Percentiles rank a stretch among this genome's conserved stretches.
Conservation (phyloP, 2,113 vertebrate species). For the Mixornis gularis region DNA sequence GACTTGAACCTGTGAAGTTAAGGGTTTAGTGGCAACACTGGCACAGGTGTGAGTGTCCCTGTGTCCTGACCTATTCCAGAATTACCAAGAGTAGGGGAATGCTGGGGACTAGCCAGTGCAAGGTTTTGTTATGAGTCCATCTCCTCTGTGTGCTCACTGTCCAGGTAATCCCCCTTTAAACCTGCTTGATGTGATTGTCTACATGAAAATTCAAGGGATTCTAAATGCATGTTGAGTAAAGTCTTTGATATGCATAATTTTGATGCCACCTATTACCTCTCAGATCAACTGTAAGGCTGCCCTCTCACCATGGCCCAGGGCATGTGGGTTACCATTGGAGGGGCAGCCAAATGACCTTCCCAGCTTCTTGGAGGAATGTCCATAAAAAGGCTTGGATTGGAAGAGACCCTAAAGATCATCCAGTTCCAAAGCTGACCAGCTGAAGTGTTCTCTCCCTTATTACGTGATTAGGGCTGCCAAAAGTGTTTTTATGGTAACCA, state of each 20-base stretch:
- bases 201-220: background rate
- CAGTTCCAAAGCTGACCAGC: background rate
- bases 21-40: background rate
- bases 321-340: background rate
- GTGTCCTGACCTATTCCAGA: background rate
- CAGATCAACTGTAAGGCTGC: background rate
- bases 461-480: background rate
- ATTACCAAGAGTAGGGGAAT: background rate
- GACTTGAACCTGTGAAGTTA: background rate
- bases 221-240: background rate
- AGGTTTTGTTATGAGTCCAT: background rate
- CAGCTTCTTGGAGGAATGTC: background rate
- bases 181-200: background rate
- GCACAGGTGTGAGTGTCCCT: background rate
- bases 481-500: background rate
- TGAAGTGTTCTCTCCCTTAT: background rate
- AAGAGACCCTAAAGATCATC: background rate
- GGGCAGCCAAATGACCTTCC: background rate
- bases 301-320: background rate
- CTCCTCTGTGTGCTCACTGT: background rate
- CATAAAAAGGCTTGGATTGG: background rate
- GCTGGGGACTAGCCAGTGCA: background rate
- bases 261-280: background rate
- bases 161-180: background rate
- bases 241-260: background rate